Evolutionary conservation across 2,113 vertebrate genomes (phyloP).

Genomic region (Narcine bancroftii): DNA sequence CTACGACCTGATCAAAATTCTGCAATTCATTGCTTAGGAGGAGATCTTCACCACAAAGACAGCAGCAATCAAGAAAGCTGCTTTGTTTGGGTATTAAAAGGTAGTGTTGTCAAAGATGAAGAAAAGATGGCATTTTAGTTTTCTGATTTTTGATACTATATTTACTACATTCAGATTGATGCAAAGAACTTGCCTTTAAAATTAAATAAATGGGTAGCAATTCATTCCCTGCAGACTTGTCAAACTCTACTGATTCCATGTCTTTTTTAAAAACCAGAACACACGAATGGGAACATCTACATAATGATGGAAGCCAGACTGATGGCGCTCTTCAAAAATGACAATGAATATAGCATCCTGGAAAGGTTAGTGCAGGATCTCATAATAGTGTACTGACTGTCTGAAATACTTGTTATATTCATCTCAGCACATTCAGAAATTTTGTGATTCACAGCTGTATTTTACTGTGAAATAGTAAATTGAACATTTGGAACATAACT

Average conservation of each 20-base stretch:
- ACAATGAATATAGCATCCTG: constrained; percentile 78
- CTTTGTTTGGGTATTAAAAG: no score
- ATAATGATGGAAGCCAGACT: constrained; percentile 95
- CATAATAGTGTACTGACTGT: constrained; percentile 11
- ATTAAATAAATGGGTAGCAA: background rate
- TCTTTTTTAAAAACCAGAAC: constrained; percentile 56
- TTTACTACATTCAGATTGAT: background rate
- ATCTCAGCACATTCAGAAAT: background rate
- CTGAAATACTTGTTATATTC: background rate
- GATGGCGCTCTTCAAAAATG: constrained; percentile 76
- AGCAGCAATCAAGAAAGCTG: no score
- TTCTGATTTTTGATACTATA: background rate
- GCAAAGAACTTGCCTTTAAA: background rate
- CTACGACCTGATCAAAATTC: no score
- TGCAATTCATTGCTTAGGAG: no score
- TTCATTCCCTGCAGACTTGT: background rate
- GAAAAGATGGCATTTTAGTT: background rate
- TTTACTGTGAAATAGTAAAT: background rate
- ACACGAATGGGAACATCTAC: constrained; percentile 62
- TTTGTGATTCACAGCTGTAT: background rate
- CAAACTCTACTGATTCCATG: constrained; percentile 38
- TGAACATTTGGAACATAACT: background rate
- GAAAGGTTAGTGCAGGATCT: constrained; percentile 69
- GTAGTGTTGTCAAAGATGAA: no score
- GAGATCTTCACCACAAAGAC: no score